phyloP scores from a whole-genome alignment of 2,113 vertebrate genomes.

The Phrynocephalus versicolor region DNA sequence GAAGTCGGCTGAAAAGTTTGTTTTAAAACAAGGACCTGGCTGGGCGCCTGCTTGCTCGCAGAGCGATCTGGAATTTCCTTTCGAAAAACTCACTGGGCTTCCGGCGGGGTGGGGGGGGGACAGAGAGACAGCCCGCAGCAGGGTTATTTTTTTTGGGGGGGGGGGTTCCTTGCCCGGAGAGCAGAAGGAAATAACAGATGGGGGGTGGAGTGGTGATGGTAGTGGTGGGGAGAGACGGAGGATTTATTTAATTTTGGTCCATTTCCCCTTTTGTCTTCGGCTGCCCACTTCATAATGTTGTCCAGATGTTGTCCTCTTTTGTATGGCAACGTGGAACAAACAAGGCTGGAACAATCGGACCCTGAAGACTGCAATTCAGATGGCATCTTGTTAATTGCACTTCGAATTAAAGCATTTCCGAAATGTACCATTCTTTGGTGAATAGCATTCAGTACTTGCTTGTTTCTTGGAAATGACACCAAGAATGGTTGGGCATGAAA shows the following conservation, averaged over 20 bases:
- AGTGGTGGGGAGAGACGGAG: neutral
- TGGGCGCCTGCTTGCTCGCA: slow-evolving; percentile 62
- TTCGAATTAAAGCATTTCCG: neutral
- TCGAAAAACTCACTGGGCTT: slow-evolving; percentile 65
- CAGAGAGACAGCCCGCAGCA: slow-evolving; percentile 4
- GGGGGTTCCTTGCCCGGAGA: slow-evolving; percentile 27
- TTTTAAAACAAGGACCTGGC: slow-evolving; percentile 49
- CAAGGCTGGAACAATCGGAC: neutral
- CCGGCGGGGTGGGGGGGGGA: slow-evolving; percentile 49
- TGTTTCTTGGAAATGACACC: neutral
- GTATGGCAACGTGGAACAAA: slow-evolving; percentile 2
- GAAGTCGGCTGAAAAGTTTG: slow-evolving; percentile 10
- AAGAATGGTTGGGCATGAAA: neutral
- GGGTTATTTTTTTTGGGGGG: slow-evolving; percentile 15
- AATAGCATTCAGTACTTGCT: neutral
- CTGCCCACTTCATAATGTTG: neutral
- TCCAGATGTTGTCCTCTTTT: neutral
- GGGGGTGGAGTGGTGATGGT: neutral
- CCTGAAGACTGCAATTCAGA: neutral
- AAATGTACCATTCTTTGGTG: neutral
- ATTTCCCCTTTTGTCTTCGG: slow-evolving; percentile 25
- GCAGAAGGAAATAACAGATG: slow-evolving; percentile 20
- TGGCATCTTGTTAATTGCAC: neutral
- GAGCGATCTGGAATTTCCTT: slow-evolving; percentile 80
- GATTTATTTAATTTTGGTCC: slow-evolving; percentile 20